Evolutionary conservation across 92 coral and sea anemone genomes (phyloP).

Genomic region (Heliopora coerulea): DNA sequence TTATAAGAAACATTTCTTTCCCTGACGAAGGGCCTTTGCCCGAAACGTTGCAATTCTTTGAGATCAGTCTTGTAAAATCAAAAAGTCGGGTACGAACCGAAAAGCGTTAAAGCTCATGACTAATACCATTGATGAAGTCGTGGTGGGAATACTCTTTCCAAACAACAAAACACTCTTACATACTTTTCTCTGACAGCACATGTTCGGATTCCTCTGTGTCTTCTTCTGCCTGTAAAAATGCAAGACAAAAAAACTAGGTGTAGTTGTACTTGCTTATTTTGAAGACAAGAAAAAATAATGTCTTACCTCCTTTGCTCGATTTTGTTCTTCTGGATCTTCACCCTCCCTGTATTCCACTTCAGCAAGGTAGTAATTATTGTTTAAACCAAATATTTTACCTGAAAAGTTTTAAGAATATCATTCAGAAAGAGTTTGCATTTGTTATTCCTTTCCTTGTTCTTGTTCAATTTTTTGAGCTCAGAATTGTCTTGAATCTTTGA

Average conservation of each 20-base stretch:
- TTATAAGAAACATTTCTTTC: no score
- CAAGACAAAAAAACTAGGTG: neutral
- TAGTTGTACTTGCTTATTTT: neutral
- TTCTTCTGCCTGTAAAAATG: conserved; percentile 8
- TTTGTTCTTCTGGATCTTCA: conserved; percentile 79
- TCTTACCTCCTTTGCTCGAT: conserved; percentile 11
- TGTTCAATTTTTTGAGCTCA: no score
- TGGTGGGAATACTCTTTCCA: no score
- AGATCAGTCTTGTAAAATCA: no score
- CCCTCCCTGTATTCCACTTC: conserved; percentile 97
- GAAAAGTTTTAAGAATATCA: neutral
- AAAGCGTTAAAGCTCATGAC: no score
- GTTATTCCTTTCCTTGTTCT: no score
- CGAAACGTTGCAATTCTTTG: no score
- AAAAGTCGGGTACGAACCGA: no score
- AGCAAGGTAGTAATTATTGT: conserved; percentile 80
- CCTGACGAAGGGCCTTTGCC: no score
- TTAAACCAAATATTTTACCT: conserved; percentile 91
- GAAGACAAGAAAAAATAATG: neutral
- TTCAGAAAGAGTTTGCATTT: no score
- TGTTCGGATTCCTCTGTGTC: conserved; percentile 23
- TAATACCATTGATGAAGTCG: no score
- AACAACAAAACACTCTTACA: neutral
- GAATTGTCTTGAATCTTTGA: no score
- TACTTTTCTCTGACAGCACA: conserved; percentile 33